Evolutionary conservation across 2,888 invertebrate genomes (phyloP), one percentile per base, ranked within the genome.

Genomic region (Scelioninae gen. 1): DNA sequence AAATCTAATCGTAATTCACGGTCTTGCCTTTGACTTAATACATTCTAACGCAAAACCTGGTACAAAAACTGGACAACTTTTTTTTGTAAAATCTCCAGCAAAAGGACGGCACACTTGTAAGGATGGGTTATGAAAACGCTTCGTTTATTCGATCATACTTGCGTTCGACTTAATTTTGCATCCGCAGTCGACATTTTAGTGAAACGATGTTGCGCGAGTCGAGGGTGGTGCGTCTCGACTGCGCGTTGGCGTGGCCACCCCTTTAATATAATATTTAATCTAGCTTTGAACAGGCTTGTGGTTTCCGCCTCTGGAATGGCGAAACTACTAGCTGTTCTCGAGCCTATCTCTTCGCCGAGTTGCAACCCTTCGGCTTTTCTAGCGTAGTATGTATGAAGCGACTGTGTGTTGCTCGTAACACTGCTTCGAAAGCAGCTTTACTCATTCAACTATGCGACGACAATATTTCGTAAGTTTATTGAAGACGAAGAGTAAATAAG

Each of bases 201-300:
- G 77, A 60, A 84, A 80, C 68, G 81, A 78, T 63, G 74, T 55
- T 51, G 63, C 51, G 43, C 16, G 56, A 4, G 66, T 16, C 4
- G 31, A 53, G 55, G 62, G 58, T 65, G 80, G 55, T 51, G 65
- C 71, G 86, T 87, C 85, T 85, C 86, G 88, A 87, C 88, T 87
- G 86, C 86, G 58, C 77, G 88, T 88, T 86, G 88, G 89, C 89
- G 88, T 89, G 88, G 90, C 91, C 91, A 90, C 91, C 91, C 92
- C 92, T 92, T 91, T 92, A 92, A 92, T 92, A 92, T 92, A 92
- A 92, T 92, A 92, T 92, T 92, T 92, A 92, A 92, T 92, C 92
- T 92, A 91, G 92, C 92, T 92, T 92, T 92, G 92, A 92, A 91
- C 92, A 91, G 92, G 90, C 92, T 91, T 92, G 92, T 88, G 92